phyloP scores from a whole-genome alignment of 2,888 invertebrate genomes.

The Siphlonurus alternatus region DNA sequence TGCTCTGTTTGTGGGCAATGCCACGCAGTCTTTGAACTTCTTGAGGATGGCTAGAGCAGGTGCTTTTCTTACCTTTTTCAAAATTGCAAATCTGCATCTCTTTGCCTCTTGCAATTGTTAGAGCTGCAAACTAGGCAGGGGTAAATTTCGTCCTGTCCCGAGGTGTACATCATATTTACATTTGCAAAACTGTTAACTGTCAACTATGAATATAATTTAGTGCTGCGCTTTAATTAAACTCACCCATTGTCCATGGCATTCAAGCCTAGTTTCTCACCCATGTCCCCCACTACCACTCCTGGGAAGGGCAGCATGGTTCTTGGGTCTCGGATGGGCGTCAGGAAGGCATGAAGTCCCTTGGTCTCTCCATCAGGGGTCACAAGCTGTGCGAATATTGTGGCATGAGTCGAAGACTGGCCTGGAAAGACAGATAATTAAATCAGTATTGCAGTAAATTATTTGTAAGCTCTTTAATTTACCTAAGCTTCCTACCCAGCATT shows the following conservation, averaged over 20 bases:
- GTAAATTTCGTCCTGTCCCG: too few species aligned
- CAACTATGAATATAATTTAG: too few species aligned
- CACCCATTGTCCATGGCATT: conserved; percentile 88
- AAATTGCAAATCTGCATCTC: too few species aligned
- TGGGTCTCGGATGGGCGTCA: conserved; percentile 70
- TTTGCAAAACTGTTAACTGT: too few species aligned
- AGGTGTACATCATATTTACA: too few species aligned
- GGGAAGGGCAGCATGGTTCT: conserved; percentile 59
- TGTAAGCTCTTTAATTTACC: conserved; percentile 31
- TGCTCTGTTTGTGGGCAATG: too few species aligned
- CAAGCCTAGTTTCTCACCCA: conserved; percentile 83
- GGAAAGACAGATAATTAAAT: conserved; percentile 14
- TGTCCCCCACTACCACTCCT: conserved; percentile 76
- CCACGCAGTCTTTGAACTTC: too few species aligned
- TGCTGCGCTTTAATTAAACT: too few species aligned
- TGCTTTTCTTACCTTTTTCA: too few species aligned
- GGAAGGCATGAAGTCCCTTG: conserved; percentile 79
- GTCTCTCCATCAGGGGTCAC: conserved; percentile 56
- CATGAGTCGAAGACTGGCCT: conserved; percentile 71
- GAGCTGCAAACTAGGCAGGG: too few species aligned
- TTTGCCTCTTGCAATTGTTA: too few species aligned
- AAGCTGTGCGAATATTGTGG: conserved; percentile 78
- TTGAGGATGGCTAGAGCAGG: too few species aligned
- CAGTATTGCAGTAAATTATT: background rate
- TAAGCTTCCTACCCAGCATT: conserved; percentile 86